These are phyloP conservation scores for Bellardia bayeri DNA, from an alignment of 2,888 invertebrate genomes.

Conservation along the genomic window DNA sequence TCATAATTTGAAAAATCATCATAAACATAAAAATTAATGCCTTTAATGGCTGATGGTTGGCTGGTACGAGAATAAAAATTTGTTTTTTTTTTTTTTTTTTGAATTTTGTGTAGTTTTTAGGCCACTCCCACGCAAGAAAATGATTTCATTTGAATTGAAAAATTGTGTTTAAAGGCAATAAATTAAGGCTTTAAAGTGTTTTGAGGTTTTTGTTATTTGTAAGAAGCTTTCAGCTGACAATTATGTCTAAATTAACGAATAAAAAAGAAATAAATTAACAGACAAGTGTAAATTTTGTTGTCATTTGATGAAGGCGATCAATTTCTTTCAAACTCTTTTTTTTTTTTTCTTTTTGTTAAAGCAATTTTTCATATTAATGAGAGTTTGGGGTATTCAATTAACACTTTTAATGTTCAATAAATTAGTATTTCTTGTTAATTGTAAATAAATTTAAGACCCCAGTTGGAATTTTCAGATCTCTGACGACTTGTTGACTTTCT, in stretches of 20 bases:
- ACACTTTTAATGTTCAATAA: slow-evolving; percentile 8
- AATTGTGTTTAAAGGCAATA: slow-evolving; percentile 19
- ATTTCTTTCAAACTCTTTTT: not conserved
- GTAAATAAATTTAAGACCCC: not conserved
- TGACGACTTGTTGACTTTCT: too few species aligned
- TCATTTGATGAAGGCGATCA: not conserved
- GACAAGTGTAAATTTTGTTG: slow-evolving; percentile 53
- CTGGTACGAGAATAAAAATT: not conserved
- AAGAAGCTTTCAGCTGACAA: slow-evolving; percentile 65
- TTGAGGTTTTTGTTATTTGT: not conserved
- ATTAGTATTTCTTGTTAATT: not conserved
- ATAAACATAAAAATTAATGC: slow-evolving; percentile 66
- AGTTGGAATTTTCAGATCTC: not conserved
- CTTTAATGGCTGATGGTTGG: not conserved
- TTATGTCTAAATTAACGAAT: slow-evolving; percentile 60
- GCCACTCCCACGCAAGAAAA: slow-evolving; percentile 39
- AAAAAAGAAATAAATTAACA: slow-evolving; percentile 59
- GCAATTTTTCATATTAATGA: slow-evolving; percentile 23
- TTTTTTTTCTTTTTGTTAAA: not conserved
- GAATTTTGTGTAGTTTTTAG: not conserved
- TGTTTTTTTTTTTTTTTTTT: not conserved
- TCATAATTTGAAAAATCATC: slow-evolving; percentile 48
- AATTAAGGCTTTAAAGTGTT: slow-evolving; percentile 23
- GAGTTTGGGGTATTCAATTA: slow-evolving; percentile 1
- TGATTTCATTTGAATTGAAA: not conserved